Conservation (phyloP, 2,888 invertebrate species). For the Horisme vitalbata region DNA sequence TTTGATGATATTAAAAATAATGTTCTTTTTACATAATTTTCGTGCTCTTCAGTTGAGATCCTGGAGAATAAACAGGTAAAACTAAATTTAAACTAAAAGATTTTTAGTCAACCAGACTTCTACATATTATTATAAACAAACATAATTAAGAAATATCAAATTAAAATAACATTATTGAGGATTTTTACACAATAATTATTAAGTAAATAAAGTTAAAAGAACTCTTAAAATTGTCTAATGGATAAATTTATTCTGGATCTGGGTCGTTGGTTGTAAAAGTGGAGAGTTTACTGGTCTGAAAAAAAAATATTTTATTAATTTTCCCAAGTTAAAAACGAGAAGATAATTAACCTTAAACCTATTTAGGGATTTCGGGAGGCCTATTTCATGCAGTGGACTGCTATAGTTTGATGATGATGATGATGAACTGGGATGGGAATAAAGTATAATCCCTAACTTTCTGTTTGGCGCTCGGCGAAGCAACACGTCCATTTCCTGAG, state of each 20-base stretch:
- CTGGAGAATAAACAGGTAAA: conserved; percentile 45
- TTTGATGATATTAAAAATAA: too few species aligned
- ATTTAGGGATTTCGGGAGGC: too few species aligned
- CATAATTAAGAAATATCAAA: conserved; percentile 21
- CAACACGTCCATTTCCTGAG: too few species aligned
- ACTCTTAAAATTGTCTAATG: conserved; percentile 34
- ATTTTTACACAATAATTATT: conserved; percentile 14
- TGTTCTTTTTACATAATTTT: neutral
- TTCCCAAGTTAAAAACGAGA: too few species aligned
- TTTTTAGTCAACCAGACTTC: conserved; percentile 44
- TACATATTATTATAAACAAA: conserved; percentile 30
- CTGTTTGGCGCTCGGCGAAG: too few species aligned
- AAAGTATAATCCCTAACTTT: too few species aligned
- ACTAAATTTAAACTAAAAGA: conserved; percentile 31
- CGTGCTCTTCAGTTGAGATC: too few species aligned
- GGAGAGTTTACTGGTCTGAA: conserved; percentile 70
- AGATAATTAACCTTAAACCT: too few species aligned
- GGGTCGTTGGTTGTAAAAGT: conserved; percentile 63
- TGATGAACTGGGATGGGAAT: too few species aligned
- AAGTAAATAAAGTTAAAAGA: conserved; percentile 10
- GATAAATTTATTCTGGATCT: conserved; percentile 49
- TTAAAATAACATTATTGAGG: conserved; percentile 24
- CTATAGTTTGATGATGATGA: too few species aligned
- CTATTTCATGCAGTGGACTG: too few species aligned
- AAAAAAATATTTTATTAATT: conserved; percentile 31